Percentiles rank a stretch among this genome's conserved stretches.
Evolutionary conservation across 1,140 invertebrate species (phyloP).

Genomic region (Pollicipes pollicipes): DNA sequence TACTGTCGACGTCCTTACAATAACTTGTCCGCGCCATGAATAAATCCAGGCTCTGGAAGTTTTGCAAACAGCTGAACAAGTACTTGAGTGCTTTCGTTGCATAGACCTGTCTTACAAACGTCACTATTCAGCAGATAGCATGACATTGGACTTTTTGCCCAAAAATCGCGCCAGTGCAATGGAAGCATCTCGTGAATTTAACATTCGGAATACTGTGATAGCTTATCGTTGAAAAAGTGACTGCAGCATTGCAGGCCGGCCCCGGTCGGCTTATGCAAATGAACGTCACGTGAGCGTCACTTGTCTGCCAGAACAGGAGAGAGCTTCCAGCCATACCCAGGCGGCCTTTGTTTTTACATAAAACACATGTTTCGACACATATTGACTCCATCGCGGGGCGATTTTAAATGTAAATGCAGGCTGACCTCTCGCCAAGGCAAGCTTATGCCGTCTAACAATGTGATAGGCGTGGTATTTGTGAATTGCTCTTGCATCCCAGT

Average conservation of each 20-base stretch:
- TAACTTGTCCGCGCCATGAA: not conserved
- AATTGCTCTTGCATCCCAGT: too few species aligned
- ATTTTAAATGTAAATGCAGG: not conserved
- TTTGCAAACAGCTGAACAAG: not conserved
- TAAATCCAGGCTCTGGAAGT: not conserved
- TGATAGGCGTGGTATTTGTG: not conserved
- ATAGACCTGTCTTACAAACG: not conserved
- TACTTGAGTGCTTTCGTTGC: not conserved
- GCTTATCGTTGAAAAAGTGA: not conserved
- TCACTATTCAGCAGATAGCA: not conserved
- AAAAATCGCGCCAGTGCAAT: not conserved
- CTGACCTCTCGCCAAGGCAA: not conserved
- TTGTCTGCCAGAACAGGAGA: not conserved
- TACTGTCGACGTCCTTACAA: too few species aligned
- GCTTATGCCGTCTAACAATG: not conserved
- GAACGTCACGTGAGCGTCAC: not conserved
- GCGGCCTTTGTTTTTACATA: not conserved
- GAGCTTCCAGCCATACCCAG: not conserved
- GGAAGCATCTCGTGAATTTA: not conserved
- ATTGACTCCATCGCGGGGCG: not conserved
- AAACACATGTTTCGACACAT: not conserved
- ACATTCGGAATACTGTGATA: not conserved
- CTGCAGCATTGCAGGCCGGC: not conserved
- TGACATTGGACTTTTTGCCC: not conserved
- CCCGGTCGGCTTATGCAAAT: not conserved